A percentile compares a stretch with the other conserved stretches of the same genome.
Conservation (phyloP, 1,140 invertebrate genomes). For the Hylyphantes graminicola region DNA sequence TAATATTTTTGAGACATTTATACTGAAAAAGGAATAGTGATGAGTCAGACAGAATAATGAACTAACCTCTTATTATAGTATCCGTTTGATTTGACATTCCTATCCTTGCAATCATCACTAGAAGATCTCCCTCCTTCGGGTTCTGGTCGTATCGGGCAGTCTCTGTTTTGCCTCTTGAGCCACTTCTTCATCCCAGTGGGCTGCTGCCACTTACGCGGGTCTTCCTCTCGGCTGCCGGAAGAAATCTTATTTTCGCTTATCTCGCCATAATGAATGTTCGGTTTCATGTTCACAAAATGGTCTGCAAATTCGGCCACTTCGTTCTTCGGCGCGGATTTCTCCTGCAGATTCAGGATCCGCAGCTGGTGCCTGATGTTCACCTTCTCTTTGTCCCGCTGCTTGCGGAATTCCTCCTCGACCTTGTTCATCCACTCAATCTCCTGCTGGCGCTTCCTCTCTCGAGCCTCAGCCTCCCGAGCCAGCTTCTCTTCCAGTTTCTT, state of each 20-base stretch:
- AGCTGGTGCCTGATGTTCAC: slow-evolving; percentile 68
- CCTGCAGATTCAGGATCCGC: slow-evolving; percentile 31
- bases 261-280: slow-evolving; percentile 12
- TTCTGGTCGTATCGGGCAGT: slow-evolving; percentile 36
- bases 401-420: slow-evolving; percentile 80
- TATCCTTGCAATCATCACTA: slow-evolving; percentile 51
- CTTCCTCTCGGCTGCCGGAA: slow-evolving; percentile 5
- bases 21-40: neutral
- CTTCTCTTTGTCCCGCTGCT: slow-evolving; percentile 79
- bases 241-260: slow-evolving; percentile 1
- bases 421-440: slow-evolving; percentile 73
- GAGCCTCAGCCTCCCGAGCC: slow-evolving; percentile 34
- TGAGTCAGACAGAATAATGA: neutral
- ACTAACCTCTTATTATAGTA: neutral
- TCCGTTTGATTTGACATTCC: slow-evolving; percentile 15
- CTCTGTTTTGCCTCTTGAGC: slow-evolving; percentile 48
- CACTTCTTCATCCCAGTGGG: slow-evolving; percentile 61
- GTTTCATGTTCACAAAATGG: slow-evolving; percentile 10
- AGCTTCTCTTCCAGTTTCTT: slow-evolving; percentile 42
- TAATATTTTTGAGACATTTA: neutral
- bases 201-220: slow-evolving; percentile 74
- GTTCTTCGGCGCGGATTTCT: slow-evolving; percentile 9
- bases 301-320: slow-evolving; percentile 27
- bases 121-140: slow-evolving; percentile 56
- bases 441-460: slow-evolving; percentile 38